Base-by-base conservation (phyloP, 2,888 invertebrate species). In the Andrena dorsata region DNA sequence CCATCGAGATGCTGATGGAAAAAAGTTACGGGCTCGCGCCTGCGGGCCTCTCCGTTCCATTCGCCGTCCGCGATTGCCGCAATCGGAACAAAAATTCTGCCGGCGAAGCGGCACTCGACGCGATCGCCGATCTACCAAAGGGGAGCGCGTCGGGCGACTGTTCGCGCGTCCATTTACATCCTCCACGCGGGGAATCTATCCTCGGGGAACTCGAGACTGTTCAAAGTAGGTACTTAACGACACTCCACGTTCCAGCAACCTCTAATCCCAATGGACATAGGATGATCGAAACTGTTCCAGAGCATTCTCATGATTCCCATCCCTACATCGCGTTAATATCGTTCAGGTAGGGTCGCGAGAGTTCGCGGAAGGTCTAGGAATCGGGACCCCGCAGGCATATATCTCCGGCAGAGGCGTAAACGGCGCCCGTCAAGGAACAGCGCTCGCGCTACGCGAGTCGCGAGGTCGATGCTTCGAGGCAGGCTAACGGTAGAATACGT, bases 401-500 rank as follows among this genome's bases (percentile, higher is more conserved):
- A 47, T 28, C 66, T 32, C 56, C 23, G 41, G 32, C 61, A 64
- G 58, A 84, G 81, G 71, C 81, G 79, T 65, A 79, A 81, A 76
- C 74, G 28, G 41, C 5, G 64, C 58, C 68, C 66, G 79, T 71
- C 70, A 77, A 78, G 87, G 82, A 84, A 84, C 78, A 74, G 73
- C 80, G 73, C 77, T 79, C 74, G 76, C 69, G 47, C 53, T 58
- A n/a, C 53, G 20, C 58, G 51, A 77, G 76, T 83, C 81, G 71
- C 87, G 82, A 53, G 85, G 87, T 87, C 83, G 83, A 58, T 69
- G 83, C 76, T 84, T 65, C 71, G 68, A 71, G 63, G 47, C 47
- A 30, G 53, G 60, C 65, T 87, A 87, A 87, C 87, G 87, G 87
- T 87, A 87, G 73, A 70, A 80, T 75, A 69, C 74, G 64, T 23